phyloP scores from a whole-genome alignment of 2,888 invertebrate genomes.

The Frankliniella fusca region DNA sequence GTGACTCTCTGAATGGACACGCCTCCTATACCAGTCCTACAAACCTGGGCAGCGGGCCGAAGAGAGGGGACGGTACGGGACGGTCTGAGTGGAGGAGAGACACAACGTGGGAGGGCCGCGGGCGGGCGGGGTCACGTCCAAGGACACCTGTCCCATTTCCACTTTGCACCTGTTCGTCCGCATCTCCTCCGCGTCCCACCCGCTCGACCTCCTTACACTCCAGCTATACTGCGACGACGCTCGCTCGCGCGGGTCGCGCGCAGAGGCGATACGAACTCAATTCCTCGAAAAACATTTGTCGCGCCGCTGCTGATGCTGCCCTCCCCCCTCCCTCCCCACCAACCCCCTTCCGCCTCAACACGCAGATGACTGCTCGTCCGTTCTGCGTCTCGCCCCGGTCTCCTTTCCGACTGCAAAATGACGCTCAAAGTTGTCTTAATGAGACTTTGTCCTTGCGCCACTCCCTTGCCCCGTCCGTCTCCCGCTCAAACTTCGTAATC shows the following conservation, averaged over 20 bases:
- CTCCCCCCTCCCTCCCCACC: background rate
- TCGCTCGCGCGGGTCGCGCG: background rate
- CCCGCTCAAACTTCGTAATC: background rate
- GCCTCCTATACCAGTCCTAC: no score
- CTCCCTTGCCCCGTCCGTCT: background rate
- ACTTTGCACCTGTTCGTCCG: no score
- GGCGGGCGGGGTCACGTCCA: no score
- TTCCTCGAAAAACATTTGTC: background rate
- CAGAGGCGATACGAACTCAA: background rate
- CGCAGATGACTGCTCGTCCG: background rate
- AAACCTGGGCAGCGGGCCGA: no score
- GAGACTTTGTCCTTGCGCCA: constrained; percentile 7
- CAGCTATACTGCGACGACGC: no score
- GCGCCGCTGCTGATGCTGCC: background rate
- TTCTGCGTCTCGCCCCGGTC: background rate
- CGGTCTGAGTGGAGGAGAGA: background rate
- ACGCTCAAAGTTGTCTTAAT: constrained; percentile 20
- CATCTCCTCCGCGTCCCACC: no score
- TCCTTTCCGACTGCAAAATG: background rate
- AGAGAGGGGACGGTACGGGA: no score
- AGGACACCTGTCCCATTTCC: no score
- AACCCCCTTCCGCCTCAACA: background rate
- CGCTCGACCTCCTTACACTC: background rate
- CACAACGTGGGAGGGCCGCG: background rate
- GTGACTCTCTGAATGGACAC: background rate